Conservation (phyloP, 2,797 vertebrate species). For the Sebastes baramenuke region DNA sequence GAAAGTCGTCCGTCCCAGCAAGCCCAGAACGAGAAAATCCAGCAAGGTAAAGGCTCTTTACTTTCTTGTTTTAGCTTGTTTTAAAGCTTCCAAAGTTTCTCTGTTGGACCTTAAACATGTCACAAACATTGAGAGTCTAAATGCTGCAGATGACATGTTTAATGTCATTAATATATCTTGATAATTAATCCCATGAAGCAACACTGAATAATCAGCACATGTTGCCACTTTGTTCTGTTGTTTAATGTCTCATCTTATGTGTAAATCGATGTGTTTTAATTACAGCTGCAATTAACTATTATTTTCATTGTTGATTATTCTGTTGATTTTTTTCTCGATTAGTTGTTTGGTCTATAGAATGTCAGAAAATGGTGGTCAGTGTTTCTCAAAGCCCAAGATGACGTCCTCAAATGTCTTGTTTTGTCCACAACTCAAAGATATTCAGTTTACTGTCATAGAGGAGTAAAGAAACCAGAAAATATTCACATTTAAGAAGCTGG, state of each 20-base stretch:
- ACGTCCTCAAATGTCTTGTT: too few relatives aligned
- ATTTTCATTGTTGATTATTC: too few relatives aligned
- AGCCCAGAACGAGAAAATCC: conserved; percentile 86
- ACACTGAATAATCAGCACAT: background rate
- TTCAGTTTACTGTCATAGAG: too few relatives aligned
- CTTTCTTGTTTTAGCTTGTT: background rate
- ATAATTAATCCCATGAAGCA: background rate
- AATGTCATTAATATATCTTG: background rate
- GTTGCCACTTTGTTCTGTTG: background rate
- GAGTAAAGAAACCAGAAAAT: too few relatives aligned
- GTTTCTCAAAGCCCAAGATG: too few relatives aligned
- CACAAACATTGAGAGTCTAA: background rate
- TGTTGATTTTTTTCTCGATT: too few relatives aligned
- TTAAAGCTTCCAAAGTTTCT: background rate
- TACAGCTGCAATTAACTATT: too few relatives aligned
- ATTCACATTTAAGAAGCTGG: too few relatives aligned
- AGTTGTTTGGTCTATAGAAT: too few relatives aligned
- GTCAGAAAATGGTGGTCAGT: too few relatives aligned
- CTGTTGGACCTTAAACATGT: background rate
- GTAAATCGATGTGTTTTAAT: background rate
- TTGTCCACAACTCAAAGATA: too few relatives aligned
- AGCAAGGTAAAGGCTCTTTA: conserved; percentile 84
- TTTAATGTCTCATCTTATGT: background rate
- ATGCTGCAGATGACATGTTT: background rate
- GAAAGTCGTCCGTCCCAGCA: conserved; percentile 87